Base-by-base conservation (phyloP, 1,140 invertebrate species). In the Diuraphis noxia region DNA sequence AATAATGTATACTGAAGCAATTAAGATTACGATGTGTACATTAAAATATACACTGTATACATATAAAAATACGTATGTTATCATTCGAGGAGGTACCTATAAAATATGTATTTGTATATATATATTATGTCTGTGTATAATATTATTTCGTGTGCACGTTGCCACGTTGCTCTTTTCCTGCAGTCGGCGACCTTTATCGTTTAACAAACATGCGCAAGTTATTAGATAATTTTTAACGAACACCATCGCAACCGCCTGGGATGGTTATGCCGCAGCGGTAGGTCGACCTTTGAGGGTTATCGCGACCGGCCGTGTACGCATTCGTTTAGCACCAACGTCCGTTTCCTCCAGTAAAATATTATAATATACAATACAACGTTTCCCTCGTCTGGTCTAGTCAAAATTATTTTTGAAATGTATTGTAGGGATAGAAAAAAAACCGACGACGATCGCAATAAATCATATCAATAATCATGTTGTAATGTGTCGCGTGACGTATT, bases 161-260 rank as follows among this genome's bases (percentile, higher is more conserved):
- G 36, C 79, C 36, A 38, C 79, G 36, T 38, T 40, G 43, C 19
- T 86, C n/a, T 63, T 25, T 72, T 63, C 23, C 52, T 6, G 30
- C 36, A 25, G 30, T 21, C 2, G 56, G 49, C 36, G 63, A 88
- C 87, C 49, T 88, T 88, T 88, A 77, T 38, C 13, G 52, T 89
- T 89, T 38, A 56, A 56, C 56, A 77, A 89, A 77, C 88, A 77
- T 23, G 25, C 17, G 41, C 23, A 30, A 89, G 38, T 77, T 43
- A 43, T 77, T 43, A 43, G 88, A 89, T 77, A 89, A 77, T 89
- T 89, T 72, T 89, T 89, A 43, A 77, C 88, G 34, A 72, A 89
- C 38, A 40, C 87, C 52, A 72, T 40, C 38, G 9, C 36, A 6
- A 43, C 79, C 40, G 23, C 81, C 13, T 19, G 40, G 38, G 81